These are phyloP conservation scores for Rallus crepitans DNA, from an alignment of 2,797 vertebrate species.

Conservation along the genomic window DNA sequence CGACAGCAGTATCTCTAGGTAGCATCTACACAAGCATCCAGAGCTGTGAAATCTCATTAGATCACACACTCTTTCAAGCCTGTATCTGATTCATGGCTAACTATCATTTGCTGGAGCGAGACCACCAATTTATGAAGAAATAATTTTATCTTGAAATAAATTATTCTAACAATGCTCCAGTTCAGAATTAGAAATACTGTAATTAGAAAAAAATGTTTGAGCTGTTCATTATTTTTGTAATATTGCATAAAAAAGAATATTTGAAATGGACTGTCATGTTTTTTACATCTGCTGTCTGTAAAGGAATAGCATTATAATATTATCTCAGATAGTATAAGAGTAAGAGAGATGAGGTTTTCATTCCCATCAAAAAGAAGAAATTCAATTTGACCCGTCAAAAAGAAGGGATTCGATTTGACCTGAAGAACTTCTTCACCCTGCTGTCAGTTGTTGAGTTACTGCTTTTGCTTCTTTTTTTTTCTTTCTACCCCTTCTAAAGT, in stretches of 20 bases:
- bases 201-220: neutral
- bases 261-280: neutral
- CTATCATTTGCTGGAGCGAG: neutral
- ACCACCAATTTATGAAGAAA: neutral
- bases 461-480: neutral
- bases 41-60: neutral
- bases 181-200: neutral
- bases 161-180: neutral
- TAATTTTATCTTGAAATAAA: neutral
- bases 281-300: neutral
- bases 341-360: neutral
- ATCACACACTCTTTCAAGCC: neutral
- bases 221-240: neutral
- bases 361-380: neutral
- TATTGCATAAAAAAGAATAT: neutral
- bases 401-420: neutral
- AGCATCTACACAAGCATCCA: neutral
- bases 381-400: neutral
- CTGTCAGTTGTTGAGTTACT: neutral
- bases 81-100: neutral
- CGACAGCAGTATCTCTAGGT: neutral
- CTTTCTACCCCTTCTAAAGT: neutral
- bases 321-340: neutral
- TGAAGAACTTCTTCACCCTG: neutral
- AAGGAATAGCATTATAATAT: neutral